These are phyloP conservation scores for Harpalus rufipes DNA, from an alignment of 2,888 invertebrate genomes.

Conservation along the genomic window DNA sequence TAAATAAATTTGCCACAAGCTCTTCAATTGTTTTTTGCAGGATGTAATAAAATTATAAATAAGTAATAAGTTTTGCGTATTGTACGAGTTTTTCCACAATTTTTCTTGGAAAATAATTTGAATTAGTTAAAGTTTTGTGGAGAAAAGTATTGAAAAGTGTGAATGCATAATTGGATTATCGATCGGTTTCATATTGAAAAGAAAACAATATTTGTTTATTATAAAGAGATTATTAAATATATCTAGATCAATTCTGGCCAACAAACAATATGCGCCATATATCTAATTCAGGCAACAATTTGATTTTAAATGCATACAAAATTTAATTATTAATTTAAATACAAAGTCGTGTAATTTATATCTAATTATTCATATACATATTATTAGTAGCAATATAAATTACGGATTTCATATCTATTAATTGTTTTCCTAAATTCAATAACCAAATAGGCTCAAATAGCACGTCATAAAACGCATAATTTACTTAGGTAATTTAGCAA, in stretches of 20 bases:
- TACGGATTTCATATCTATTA: slow-evolving; percentile 53
- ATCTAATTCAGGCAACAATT: slow-evolving; percentile 36
- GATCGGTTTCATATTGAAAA: slow-evolving; percentile 19
- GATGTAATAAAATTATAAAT: too few relatives aligned
- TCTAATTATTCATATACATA: slow-evolving; percentile 56
- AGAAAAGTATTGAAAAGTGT: slow-evolving; percentile 7
- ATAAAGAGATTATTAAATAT: slow-evolving; percentile 45
- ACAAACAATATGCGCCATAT: slow-evolving; percentile 41
- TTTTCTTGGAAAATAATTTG: slow-evolving; percentile 6
- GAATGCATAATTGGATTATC: slow-evolving; percentile 24
- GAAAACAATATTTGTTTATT: slow-evolving; percentile 31
- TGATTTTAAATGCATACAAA: slow-evolving; percentile 58
- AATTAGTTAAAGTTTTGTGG: not conserved
- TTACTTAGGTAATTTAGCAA: slow-evolving; percentile 34
- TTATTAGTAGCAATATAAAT: slow-evolving; percentile 50
- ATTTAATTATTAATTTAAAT: slow-evolving; percentile 57
- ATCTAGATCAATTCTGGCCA: not conserved
- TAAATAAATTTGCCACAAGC: too few relatives aligned
- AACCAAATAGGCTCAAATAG: slow-evolving; percentile 18
- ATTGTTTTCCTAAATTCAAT: slow-evolving; percentile 59
- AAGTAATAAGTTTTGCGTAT: not conserved
- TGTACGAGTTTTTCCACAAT: not conserved
- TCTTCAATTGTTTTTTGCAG: too few relatives aligned
- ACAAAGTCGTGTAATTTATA: slow-evolving; percentile 52
- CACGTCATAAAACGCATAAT: slow-evolving; percentile 48